Evolutionary conservation across 2,888 invertebrate genomes (phyloP), one percentile per base, ranked within the genome.

Genomic region (Drosophila histrio): DNA sequence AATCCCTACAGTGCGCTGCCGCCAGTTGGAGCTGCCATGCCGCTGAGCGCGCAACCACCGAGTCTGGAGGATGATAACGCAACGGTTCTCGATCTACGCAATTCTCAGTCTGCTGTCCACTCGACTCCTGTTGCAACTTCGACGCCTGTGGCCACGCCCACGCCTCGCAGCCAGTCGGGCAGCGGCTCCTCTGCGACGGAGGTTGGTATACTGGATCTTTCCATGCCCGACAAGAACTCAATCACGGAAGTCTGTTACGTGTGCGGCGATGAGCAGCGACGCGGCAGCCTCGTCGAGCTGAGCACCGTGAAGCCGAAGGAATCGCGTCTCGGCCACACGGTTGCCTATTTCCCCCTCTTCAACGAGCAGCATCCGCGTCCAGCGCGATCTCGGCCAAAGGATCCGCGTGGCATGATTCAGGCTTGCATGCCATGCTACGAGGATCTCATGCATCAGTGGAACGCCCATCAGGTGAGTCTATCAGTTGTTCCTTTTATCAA

Each of bases 191-290:
- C 58, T 1, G 24, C 68, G 89, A 69, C 94, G 39, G 96, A 96
- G 85, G 95, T 96, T 34, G 96, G 96, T 91, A 97, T 97, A 85
- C 93, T 97, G 66, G 97, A 97, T 93, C 93, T 97, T 64, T 97
- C 97, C 69, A 97, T 97, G 97, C 97, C 97, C 9, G 97, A 97
- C 92, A 97, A 97, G 93, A 97, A 97, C 93, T 96, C 97, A 11
- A 94, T 96, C 81, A 97, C 96, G 19, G 97, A 97, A 92, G 97
- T 97, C 53, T 97, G 96, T 92, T 97, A 97, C 92, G 96, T 97
- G 13, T 97, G 97, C 92, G 97, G 97, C 17, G 97, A 97, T 90
- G 97, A 97, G 92, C 96, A 95, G 91, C 94, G 95, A 78, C 94
- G 96, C 60, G 97, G 97, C 72, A 96, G 96, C 73, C 93, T 97